Evolutionary conservation across 1,140 invertebrate species (phyloP).

Genomic region (Nixonia krombeini): DNA sequence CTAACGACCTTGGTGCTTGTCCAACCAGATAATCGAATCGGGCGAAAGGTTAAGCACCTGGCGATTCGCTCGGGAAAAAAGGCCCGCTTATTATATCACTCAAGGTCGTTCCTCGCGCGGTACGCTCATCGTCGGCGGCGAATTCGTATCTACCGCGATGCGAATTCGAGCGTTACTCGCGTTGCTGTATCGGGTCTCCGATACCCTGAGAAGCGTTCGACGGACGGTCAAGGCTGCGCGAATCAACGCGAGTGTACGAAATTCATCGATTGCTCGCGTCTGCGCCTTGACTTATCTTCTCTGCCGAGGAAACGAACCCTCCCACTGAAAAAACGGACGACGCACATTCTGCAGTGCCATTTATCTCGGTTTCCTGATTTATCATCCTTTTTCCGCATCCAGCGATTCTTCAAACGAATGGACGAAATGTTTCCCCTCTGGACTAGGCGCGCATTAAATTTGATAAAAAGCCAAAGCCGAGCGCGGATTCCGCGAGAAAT

Average conservation of each 20-base stretch:
- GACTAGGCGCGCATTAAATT: conserved; percentile 38
- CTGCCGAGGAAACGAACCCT: no score
- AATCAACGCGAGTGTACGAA: no score
- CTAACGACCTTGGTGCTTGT: conserved; percentile 49
- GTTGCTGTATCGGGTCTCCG: no score
- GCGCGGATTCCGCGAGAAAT: conserved; percentile 37
- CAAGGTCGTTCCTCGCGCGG: conserved; percentile 37
- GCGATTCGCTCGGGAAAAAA: conserved; percentile 29
- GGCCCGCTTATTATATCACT: conserved; percentile 40
- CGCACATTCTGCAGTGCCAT: background rate
- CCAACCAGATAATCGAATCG: conserved; percentile 50
- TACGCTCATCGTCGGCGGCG: conserved; percentile 30
- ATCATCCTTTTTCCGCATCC: conserved; percentile 9
- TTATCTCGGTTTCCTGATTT: conserved; percentile 8
- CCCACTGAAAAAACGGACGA: no score
- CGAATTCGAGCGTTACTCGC: no score
- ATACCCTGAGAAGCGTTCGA: no score
- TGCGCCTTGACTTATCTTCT: no score
- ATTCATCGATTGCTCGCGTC: no score
- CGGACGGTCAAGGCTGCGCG: no score
- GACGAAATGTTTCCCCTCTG: conserved; percentile 39
- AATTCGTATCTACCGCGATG: background rate
- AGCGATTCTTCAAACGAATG: conserved; percentile 38
- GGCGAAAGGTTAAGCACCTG: conserved; percentile 49
- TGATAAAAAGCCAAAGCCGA: conserved; percentile 39